A percentile compares a stretch with the other conserved stretches of the same genome.
Evolutionary conservation across 2,888 invertebrate genomes (phyloP).

Genomic region (Drosophila histrio): DNA sequence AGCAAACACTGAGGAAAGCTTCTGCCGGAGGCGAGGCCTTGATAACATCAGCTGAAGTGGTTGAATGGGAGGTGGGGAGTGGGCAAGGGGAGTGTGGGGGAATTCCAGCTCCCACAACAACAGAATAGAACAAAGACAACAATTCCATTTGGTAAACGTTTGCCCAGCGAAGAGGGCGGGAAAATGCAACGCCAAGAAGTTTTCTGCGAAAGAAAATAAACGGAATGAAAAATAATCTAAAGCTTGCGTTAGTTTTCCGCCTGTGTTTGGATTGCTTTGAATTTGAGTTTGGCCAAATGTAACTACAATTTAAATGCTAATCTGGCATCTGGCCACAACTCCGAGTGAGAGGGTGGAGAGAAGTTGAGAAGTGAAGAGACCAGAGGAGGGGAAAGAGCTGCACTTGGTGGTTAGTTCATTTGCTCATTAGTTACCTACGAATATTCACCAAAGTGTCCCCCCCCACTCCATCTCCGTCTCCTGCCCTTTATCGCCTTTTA

Average conservation of each 20-base stretch:
- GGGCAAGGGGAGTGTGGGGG: constrained; percentile 11
- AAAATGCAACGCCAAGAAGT: constrained; percentile 58
- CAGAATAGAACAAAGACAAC: constrained; percentile 63
- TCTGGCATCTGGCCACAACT: constrained; percentile 64
- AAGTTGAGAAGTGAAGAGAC: neutral
- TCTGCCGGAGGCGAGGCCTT: constrained; percentile 64
- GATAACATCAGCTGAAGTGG: constrained; percentile 64
- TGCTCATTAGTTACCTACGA: constrained; percentile 61
- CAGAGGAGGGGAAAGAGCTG: neutral
- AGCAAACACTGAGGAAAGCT: constrained; percentile 62
- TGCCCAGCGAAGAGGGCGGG: constrained; percentile 47
- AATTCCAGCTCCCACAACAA: constrained; percentile 58
- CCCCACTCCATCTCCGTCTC: neutral
- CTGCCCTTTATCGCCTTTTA: constrained; percentile 3
- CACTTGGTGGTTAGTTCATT: constrained; percentile 49
- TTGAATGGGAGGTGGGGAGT: constrained; percentile 12
- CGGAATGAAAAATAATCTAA: constrained; percentile 71
- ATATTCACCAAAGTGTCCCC: constrained; percentile 22
- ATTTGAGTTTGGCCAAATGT: constrained; percentile 34
- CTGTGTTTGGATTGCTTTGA: constrained; percentile 23
- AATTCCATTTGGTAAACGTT: constrained; percentile 77
- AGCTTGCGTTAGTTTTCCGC: constrained; percentile 16
- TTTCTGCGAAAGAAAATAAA: constrained; percentile 49
- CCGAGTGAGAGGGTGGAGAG: constrained; percentile 45
- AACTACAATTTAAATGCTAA: constrained; percentile 74